phyloP scores from a whole-genome alignment of 2,888 invertebrate species.

The Octodonta nipae region DNA sequence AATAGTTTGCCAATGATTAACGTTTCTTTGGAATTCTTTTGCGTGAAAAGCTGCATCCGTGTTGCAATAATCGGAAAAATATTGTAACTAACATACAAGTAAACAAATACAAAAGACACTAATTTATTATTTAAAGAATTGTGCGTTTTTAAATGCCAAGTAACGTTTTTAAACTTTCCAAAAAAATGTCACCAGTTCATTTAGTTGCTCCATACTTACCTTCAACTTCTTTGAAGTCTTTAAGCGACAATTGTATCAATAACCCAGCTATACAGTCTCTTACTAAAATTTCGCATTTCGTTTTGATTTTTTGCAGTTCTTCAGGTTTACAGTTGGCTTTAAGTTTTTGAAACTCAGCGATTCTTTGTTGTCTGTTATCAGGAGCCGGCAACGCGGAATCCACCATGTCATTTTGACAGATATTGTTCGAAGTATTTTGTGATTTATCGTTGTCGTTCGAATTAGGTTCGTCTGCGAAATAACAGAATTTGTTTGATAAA shows the following conservation, averaged over 20 bases:
- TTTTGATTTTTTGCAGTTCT: constrained; percentile 57
- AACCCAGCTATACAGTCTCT: constrained; percentile 73
- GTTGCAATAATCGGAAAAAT: no score
- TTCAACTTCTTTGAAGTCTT: constrained; percentile 77
- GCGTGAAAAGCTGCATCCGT: no score
- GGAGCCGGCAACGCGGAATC: constrained; percentile 55
- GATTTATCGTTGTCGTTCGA: constrained; percentile 28
- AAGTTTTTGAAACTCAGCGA: constrained; percentile 54
- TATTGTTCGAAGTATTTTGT: constrained; percentile 27
- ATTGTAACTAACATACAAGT: no score
- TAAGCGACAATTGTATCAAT: constrained; percentile 62
- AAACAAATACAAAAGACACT: no score
- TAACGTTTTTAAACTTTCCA: no score
- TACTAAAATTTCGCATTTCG: constrained; percentile 48
- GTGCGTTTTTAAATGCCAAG: no score
- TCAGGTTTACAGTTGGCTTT: constrained; percentile 72
- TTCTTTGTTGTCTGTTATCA: constrained; percentile 53
- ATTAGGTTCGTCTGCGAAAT: constrained; percentile 22
- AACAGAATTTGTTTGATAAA: no score
- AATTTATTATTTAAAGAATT: no score
- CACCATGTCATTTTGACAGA: constrained; percentile 51
- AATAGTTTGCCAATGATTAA: no score
- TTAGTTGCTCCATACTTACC: no score
- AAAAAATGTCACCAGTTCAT: no score
- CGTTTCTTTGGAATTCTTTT: no score